Base-by-base conservation (phyloP, 2,888 invertebrate genomes). In the Pyrocoelia pectoralis region DNA sequence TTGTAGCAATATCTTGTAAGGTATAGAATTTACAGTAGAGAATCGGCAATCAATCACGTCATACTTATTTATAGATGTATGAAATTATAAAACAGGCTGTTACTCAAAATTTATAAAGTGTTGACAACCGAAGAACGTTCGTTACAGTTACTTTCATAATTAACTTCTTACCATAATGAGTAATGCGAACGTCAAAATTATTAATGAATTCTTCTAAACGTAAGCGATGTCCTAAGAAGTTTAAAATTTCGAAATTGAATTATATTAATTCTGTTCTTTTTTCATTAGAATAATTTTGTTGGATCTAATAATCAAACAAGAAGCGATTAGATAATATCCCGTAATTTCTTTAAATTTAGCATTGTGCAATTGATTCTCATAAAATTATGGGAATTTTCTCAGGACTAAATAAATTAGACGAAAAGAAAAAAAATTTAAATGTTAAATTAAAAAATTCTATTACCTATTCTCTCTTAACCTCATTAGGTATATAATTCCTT, bases 31-130 rank as follows among this genome's bases (percentile, higher is more conserved):
- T n/a, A 33, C 70, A 61, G 56, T 6, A 67, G 56, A 68, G 61
- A 64, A 61, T 8, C 38, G 29, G 52, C 48, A 43, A 72, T 71
- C 70, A 71, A 71, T 72, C 72, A 71, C 62, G 28, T 12, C 58
- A 64, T 70, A 70, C 71, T 70, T 71, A n/a, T n/a, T n/a, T n/a
- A 71, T 69, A 69, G 57, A 53, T 53, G 61, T 60, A 70, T 67
- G 56, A 60, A 69, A 68, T 68, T 68, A 68, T 69, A 67, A 69
- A 65, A 66, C 59, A 61, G 57, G 65, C 65, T 71, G 70, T 69
- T 68, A 65, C 51, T 52, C 29, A 51, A 29, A 41, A 60, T 60
- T 60, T 60, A 56, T 60, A 56, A 65, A 65, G 59, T 60, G 60
- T 65, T 65, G 65, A 65, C 60, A 65, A 65, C 58, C 54, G 38